Percentiles rank a stretch among this genome's conserved stretches.
phyloP scores from a whole-genome alignment of 2,888 invertebrate species.

The Troides aeacus region DNA sequence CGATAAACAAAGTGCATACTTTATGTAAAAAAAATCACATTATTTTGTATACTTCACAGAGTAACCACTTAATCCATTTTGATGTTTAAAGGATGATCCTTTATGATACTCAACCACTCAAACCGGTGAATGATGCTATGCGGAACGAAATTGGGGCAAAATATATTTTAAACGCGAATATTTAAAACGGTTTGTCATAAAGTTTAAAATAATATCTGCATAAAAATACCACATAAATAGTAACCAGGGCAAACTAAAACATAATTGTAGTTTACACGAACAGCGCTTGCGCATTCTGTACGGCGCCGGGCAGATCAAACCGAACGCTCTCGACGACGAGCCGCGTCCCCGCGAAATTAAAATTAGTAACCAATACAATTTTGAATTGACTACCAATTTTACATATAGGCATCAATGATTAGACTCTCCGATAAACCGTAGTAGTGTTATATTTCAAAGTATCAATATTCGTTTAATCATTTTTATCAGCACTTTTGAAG shows the following conservation, averaged over 20 bases:
- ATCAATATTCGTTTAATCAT: constrained; percentile 15
- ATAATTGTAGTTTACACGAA: neutral
- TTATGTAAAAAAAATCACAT: neutral
- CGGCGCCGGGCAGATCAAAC: constrained; percentile 11
- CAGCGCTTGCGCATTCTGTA: constrained; percentile 14
- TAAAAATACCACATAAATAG: neutral
- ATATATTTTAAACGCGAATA: neutral
- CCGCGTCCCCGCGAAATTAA: constrained; percentile 15
- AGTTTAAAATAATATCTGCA: neutral
- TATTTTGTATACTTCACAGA: neutral
- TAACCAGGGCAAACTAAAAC: neutral
- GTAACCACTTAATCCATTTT: neutral
- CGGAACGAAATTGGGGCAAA: neutral
- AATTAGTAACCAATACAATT: neutral
- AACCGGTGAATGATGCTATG: neutral
- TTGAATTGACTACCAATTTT: neutral
- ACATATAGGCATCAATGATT: neutral
- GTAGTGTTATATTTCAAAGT: neutral
- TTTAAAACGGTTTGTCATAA: neutral
- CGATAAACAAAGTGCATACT: neutral
- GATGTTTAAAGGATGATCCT: neutral
- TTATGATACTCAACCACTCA: neutral
- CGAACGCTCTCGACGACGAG: constrained; percentile 10
- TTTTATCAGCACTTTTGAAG: neutral
- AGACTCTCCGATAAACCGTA: neutral